Conservation (phyloP, 2,113 vertebrate species). For the Equus przewalskii region DNA sequence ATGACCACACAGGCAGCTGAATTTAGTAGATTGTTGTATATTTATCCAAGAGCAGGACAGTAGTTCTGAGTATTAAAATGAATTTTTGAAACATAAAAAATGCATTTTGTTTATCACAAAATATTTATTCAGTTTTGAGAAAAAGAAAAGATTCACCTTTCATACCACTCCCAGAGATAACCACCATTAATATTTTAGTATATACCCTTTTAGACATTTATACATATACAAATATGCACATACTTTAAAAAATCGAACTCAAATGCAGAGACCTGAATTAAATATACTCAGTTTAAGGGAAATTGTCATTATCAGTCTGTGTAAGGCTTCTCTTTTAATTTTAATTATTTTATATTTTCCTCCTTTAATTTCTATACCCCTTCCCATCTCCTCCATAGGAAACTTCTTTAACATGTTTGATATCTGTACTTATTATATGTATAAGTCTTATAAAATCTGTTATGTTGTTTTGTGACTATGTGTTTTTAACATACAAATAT, state of each 20-base stretch:
- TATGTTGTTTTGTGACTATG: background rate
- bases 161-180: conserved; percentile 14
- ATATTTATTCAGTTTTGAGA: conserved; percentile 43
- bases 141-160: conserved; percentile 57
- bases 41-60: conserved; percentile 64
- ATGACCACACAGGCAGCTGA: conserved; percentile 80
- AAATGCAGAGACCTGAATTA: conserved; percentile 30
- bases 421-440: background rate
- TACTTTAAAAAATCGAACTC: conserved; percentile 1
- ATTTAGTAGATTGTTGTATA: conserved; percentile 66
- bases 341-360: conserved; percentile 16
- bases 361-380: background rate
- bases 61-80: conserved; percentile 55
- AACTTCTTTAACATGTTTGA: background rate
- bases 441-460: background rate
- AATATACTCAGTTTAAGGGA: conserved; percentile 52
- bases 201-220: conserved; percentile 11
- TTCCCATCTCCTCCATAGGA: background rate
- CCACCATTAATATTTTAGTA: background rate
- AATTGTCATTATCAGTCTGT: background rate
- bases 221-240: background rate
- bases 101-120: background rate
- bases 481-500: background rate
- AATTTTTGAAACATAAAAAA: conserved; percentile 53
- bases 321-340: conserved; percentile 46